Base-by-base conservation (phyloP, 2,113 vertebrate genomes). In the Lagopus leucura region DNA sequence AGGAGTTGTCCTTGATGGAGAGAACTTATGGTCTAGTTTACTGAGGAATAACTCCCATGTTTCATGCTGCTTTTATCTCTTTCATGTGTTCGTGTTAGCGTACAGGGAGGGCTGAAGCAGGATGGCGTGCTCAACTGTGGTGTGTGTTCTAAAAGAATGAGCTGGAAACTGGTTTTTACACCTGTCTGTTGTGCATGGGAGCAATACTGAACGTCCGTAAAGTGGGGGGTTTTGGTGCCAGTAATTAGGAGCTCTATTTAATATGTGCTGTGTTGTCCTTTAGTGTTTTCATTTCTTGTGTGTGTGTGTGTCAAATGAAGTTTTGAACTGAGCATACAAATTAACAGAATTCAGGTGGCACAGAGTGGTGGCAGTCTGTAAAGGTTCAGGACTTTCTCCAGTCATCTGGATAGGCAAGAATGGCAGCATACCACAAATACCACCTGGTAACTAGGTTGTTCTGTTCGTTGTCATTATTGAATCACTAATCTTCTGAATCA, bases 1-100 rank as follows among this genome's bases (percentile, higher is more conserved):
- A 82, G 50, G 69, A 82, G 7, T 47, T 24, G 42, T 86, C 87
- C 89, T 94, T 95, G 87, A 75, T 64, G 57, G 79, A 82, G 45
- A 87, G 67, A 88, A 73, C 30, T 57, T 42, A 65, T 21, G 21
- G n/a, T 50, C 27, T 86, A 47, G 60, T 88, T 91, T 86, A 55
- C 60, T 2, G 2, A 63, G 84, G 74, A 86, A 63, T 15, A 71
- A n/a, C 42, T 94, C 86, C 13, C 0, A 0, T 34, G 47, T 71
- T 52, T 22, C 20, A 18, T 8, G 25, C 50, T 91, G 61, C 57
- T 85, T 82, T 92, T 50, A 1, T 80, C 11, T 82, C 63, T 87
- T 89, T 89, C 47, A 20, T 80, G 38, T 85, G 24, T 60, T 48
- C 18, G 0, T 63, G 55, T 25, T 55, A 11, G 16, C 36, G 30